These are phyloP conservation scores for Sarcophilus harrisii DNA, from an alignment of 2,797 vertebrate species.

Conservation along the genomic window DNA sequence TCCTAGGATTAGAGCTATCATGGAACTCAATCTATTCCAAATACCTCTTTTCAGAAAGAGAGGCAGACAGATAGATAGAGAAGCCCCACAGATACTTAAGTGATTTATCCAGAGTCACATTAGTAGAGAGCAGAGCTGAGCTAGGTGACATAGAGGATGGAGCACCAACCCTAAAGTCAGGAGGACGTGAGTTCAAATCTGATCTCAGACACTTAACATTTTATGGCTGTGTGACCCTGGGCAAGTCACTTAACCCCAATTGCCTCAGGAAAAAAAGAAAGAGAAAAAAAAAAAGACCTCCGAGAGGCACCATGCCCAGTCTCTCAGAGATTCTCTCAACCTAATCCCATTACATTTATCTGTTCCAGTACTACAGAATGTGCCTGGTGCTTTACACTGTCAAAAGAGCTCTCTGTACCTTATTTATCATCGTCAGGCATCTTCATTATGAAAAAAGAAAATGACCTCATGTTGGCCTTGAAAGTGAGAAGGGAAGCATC, in stretches of 20 bases:
- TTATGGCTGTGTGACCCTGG: too few relatives aligned
- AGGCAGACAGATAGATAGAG: neutral
- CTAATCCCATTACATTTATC: slow-evolving; percentile 1
- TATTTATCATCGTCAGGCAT: neutral
- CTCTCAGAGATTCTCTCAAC: neutral
- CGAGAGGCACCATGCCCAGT: neutral
- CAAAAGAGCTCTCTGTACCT: neutral
- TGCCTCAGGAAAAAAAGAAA: too few relatives aligned
- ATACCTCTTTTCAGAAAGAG: neutral
- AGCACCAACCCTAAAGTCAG: too few relatives aligned
- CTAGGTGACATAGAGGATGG: too few relatives aligned
- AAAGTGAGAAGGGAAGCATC: slow-evolving; percentile 5
- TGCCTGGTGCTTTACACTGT: neutral
- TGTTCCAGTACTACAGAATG: neutral
- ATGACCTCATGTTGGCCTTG: neutral
- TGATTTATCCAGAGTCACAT: neutral
- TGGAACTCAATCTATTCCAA: neutral
- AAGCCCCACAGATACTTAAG: neutral
- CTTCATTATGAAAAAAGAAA: slow-evolving; percentile 32
- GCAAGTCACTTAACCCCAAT: too few relatives aligned
- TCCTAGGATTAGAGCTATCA: neutral
- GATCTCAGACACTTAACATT: too few relatives aligned
- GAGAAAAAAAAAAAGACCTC: neutral
- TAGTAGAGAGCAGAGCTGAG: neutral
- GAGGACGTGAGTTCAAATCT: too few relatives aligned